Conservation (phyloP, 37 sponge, comb jelly and placozoan species). For the Cladorhizidae sp. region DNA sequence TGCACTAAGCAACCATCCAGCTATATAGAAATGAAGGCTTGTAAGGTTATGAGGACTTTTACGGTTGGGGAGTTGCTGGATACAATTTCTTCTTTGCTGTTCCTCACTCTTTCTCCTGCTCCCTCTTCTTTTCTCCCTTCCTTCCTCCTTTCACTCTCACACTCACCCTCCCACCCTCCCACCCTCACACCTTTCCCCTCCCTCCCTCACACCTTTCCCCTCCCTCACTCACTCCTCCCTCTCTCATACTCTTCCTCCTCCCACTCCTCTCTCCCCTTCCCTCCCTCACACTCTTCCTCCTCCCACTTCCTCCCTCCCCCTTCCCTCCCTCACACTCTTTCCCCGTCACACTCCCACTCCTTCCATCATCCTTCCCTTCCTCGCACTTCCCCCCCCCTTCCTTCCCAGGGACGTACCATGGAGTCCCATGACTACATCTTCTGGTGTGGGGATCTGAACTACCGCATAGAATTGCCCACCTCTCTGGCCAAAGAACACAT, state of each 20-base stretch:
- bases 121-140: neutral
- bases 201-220: too few species aligned
- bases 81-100: neutral
- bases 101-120: too few species aligned
- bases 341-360: neutral
- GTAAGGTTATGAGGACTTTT: too few species aligned
- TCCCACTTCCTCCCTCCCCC: too few species aligned
- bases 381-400: neutral
- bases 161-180: too few species aligned
- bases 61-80: too few species aligned
- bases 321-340: too few species aligned
- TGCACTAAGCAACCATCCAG: too few species aligned
- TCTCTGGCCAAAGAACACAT: constrained; percentile 78
- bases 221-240: too few species aligned
- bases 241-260: too few species aligned
- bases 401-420: constrained; percentile 70
- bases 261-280: neutral
- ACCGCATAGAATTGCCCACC: constrained; percentile 91
- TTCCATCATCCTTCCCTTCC: neutral
- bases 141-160: neutral
- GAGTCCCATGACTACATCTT: constrained; percentile 96
- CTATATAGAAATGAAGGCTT: too few species aligned
- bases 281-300: neutral
- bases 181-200: too few species aligned
- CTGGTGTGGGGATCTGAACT: constrained; percentile 99